Evolutionary conservation across 2,797 vertebrate genomes (phyloP), one percentile per base, ranked within the genome.

Genomic region (Platalea minor): DNA sequence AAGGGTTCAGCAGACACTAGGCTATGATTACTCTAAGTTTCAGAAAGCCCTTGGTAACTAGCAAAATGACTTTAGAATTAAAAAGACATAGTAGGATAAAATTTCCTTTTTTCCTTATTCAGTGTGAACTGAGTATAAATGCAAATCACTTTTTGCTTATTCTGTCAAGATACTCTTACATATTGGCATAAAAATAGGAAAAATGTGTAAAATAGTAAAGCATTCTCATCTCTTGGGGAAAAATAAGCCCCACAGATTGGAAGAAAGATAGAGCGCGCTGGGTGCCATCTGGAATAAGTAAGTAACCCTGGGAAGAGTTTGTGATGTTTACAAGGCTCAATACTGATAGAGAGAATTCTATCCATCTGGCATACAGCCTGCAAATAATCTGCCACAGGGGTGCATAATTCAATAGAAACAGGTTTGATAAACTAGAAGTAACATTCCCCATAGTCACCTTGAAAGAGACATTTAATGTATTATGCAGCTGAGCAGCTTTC

Each of bases 361-460:
- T 92, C 93, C 88, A 93, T 95, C 94, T 95, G 93, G 87, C 87
- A 70, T 9, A 33, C 69, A 69, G 81, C 57, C 82, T 93, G 70
- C 64, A 90, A 85, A 87, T 96, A 88, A 91, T 94, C 91, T 93
- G 89, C 88, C 87, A 92, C 88, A 65, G 80, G 75, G 83, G 85
- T 88, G 65, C 60, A 94, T 65, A 90, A 92, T 74, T 95, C 88
- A 90, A 19, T 12, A 37, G 85, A 75, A 95, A 85, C 35, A 86
- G 60, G 79, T 88, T 74, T 84, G 91, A 61, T 91, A 81, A 92
- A 87, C 72, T 17, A 59, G 76, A 84, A 85, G 79, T 43, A 91
- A 51, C 41, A 59, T 69, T 93, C 88, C 82, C 64, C 29, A 24
- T 12, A 74, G 93, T 67, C 87, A 57, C 59, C 86, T 64, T 56